Percentiles rank a stretch among this genome's conserved stretches.
These are phyloP conservation scores for Homarus americanus DNA, from an alignment of 1,140 invertebrate genomes.

Conservation along the genomic window DNA sequence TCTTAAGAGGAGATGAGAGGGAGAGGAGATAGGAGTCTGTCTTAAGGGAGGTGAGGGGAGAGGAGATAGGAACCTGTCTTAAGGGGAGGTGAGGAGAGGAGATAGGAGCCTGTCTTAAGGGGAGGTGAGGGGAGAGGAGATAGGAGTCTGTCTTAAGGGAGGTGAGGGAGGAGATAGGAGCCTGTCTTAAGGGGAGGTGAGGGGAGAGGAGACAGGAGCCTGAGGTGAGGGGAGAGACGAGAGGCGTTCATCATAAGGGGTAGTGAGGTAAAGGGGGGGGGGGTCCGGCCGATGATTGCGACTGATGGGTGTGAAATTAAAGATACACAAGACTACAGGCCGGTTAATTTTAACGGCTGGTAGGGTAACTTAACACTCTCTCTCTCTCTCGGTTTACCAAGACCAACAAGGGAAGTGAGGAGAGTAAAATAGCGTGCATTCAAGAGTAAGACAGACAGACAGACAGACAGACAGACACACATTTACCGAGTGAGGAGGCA, in stretches of 20 bases:
- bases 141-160: no score
- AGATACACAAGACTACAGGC: slow-evolving; percentile 37
- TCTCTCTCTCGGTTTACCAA: neutral
- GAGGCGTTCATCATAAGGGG: no score
- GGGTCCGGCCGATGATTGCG: neutral
- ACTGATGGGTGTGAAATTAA: slow-evolving; percentile 64
- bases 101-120: no score
- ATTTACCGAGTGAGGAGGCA: no score
- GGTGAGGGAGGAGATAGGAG: no score
- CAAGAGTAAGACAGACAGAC: no score
- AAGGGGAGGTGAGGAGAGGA: neutral
- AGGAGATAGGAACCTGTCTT: neutral
- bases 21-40: no score
- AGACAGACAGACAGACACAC: slow-evolving; percentile 35
- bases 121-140: neutral
- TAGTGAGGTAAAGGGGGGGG: neutral
- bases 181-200: neutral
- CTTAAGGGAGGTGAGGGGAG: neutral
- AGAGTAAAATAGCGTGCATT: neutral
- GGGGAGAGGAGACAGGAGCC: no score
- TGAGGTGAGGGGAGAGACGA: neutral
- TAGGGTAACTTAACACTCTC: slow-evolving; percentile 32
- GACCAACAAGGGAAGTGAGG: neutral
- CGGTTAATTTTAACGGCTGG: slow-evolving; percentile 31
- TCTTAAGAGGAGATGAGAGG: no score